Evolutionary conservation across 92 coral and sea anemone species (phyloP).

Genomic region (Umimayanthus chanpuru): DNA sequence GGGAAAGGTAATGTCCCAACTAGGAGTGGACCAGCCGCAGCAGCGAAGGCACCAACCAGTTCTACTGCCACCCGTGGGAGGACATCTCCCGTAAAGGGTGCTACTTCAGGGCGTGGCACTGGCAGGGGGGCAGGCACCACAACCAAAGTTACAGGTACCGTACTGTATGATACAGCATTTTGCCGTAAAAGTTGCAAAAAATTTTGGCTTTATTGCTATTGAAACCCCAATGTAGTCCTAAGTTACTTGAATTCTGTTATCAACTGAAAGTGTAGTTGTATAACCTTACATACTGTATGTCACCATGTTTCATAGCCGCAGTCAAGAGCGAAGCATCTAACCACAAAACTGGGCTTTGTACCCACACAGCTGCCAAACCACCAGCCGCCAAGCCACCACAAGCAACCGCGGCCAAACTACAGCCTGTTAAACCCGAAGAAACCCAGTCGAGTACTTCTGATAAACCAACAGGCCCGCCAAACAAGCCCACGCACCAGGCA

Average conservation of each 20-base stretch:
- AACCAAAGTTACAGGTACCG: conserved; percentile 6
- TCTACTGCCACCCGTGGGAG: conserved; percentile 60
- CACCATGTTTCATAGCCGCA: conserved; percentile 7
- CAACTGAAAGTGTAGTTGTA: background rate
- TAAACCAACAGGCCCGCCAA: conserved; percentile 85
- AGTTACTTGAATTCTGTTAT: background rate
- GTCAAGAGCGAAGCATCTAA: conserved; percentile 42
- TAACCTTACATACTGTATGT: background rate
- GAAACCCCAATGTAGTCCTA: no score
- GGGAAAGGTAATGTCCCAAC: conserved; percentile 26
- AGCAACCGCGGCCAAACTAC: conserved; percentile 35
- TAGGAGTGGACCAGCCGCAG: conserved; percentile 30
- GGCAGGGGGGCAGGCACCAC: conserved; percentile 39
- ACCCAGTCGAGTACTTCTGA: conserved; percentile 50
- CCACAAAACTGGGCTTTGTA: conserved; percentile 63
- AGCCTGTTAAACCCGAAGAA: conserved; percentile 50
- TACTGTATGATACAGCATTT: background rate
- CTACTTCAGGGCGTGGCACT: conserved; percentile 57
- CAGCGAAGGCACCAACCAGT: conserved; percentile 7
- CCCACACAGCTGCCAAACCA: conserved; percentile 57
- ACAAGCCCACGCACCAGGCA: conserved; percentile 85
- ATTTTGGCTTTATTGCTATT: background rate
- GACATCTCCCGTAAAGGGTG: conserved; percentile 71
- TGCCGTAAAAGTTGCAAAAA: background rate
- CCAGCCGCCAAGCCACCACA: conserved; percentile 56